Percentiles rank a stretch among this genome's conserved stretches.
These are phyloP conservation scores for Scytalopus superciliaris DNA, from an alignment of 2,113 vertebrate genomes.

Conservation along the genomic window DNA sequence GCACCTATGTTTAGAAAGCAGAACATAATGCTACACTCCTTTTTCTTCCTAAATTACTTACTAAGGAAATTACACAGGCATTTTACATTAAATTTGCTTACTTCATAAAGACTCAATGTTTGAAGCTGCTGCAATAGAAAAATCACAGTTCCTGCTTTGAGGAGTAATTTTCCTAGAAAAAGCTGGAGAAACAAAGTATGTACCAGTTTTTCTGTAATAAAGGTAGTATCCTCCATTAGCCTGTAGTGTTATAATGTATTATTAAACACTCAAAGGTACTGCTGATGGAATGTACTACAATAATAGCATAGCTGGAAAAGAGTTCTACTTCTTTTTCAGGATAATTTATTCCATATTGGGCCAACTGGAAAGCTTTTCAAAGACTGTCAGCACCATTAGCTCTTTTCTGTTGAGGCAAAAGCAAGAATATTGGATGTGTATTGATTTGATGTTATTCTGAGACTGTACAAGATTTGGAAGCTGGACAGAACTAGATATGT, in stretches of 20 bases:
- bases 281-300: background rate
- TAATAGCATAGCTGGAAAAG: constrained; percentile 34
- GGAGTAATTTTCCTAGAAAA: background rate
- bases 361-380: constrained; percentile 52
- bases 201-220: background rate
- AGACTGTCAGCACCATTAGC: constrained; percentile 35
- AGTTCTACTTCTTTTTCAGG: constrained; percentile 9
- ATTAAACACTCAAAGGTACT: constrained; percentile 25
- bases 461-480: background rate
- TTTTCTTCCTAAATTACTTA: background rate
- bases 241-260: constrained; percentile 22
- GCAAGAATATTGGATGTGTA: constrained; percentile 10
- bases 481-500: background rate
- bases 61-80: background rate
- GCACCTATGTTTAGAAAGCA: background rate
- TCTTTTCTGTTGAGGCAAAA: constrained; percentile 10
- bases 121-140: background rate
- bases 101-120: background rate
- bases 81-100: background rate
- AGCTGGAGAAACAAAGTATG: background rate
- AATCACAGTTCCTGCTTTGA: background rate
- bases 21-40: background rate
- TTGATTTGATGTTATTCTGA: constrained; percentile 51
- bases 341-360: constrained; percentile 43
- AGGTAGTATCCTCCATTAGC: background rate